A percentile compares a stretch with the other conserved stretches of the same genome.
Evolutionary conservation across 2,113 vertebrate genomes (phyloP).

Genomic region (Rhodinocichla rosea): DNA sequence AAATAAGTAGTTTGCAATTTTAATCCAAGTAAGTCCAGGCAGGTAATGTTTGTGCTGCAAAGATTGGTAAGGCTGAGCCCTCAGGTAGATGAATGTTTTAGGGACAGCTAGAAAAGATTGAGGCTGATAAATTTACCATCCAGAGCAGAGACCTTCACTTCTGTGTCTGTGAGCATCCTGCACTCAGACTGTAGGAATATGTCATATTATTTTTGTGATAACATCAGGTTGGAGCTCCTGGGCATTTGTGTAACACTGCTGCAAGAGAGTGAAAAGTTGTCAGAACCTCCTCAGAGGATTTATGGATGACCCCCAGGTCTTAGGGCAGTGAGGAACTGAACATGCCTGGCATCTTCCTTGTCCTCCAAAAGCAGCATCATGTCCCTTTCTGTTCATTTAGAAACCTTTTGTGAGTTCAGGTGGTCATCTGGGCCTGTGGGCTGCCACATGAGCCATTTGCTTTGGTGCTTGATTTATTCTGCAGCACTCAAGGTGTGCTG

Average conservation of each 20-base stretch:
- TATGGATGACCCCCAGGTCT: background rate
- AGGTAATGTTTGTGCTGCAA: background rate
- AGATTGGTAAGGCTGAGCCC: background rate
- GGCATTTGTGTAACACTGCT: background rate
- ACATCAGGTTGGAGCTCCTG: background rate
- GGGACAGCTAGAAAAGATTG: background rate
- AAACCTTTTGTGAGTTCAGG: background rate
- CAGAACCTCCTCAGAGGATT: background rate
- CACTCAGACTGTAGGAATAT: background rate
- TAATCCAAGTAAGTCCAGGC: background rate
- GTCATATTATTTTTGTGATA: background rate
- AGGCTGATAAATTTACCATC: background rate
- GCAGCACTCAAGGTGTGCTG: background rate
- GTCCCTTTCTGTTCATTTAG: background rate
- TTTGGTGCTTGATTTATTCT: background rate
- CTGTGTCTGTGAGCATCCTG: background rate
- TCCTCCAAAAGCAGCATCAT: fast-evolving
- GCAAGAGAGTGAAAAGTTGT: background rate
- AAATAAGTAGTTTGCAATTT: background rate
- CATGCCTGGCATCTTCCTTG: fast-evolving
- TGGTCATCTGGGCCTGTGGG: background rate
- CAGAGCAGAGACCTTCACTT: background rate
- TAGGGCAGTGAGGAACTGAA: background rate
- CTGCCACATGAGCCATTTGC: background rate
- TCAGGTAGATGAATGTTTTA: background rate